These are phyloP conservation scores for Polietes domitor DNA, from an alignment of 2,888 invertebrate species.

Conservation along the genomic window DNA sequence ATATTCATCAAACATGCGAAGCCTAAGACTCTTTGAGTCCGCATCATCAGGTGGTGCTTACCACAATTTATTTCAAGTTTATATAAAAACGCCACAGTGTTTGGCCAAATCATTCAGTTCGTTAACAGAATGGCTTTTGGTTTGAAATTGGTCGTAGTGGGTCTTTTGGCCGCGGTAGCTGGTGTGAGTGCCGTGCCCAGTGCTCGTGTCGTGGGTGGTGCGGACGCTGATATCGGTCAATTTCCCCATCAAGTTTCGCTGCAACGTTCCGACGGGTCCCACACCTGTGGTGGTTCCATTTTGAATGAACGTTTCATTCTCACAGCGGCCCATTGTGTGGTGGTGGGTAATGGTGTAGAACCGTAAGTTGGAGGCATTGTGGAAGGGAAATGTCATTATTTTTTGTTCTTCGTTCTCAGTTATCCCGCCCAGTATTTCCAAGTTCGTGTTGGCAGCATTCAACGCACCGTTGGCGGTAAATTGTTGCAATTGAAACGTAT, in stretches of 20 bases:
- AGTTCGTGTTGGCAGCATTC: slow-evolving; percentile 78
- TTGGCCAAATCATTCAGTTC: slow-evolving; percentile 14
- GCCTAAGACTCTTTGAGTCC: slow-evolving; percentile 69
- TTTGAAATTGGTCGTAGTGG: slow-evolving; percentile 38
- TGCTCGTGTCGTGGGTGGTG: slow-evolving; percentile 73
- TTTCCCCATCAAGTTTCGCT: slow-evolving; percentile 80
- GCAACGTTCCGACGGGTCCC: slow-evolving; percentile 69
- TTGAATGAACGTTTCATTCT: slow-evolving; percentile 69
- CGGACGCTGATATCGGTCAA: slow-evolving; percentile 74
- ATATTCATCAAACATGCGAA: background rate
- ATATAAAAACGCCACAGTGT: slow-evolving; percentile 17
- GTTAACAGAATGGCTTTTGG: slow-evolving; percentile 19
- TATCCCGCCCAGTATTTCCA: slow-evolving; percentile 71
- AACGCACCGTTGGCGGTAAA: slow-evolving; percentile 74
- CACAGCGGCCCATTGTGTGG: slow-evolving; percentile 78
- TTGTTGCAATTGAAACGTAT: slow-evolving; percentile 72
- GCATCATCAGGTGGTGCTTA: background rate
- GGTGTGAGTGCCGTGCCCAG: slow-evolving; percentile 40
- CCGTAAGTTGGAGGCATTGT: slow-evolving; percentile 69
- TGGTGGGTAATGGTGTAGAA: slow-evolving; percentile 68
- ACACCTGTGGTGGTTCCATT: slow-evolving; percentile 75
- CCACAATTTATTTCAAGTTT: background rate
- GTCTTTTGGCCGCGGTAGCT: slow-evolving; percentile 28
- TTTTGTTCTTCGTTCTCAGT: slow-evolving; percentile 68
- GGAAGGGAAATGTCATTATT: too few species aligned